Evolutionary conservation across 1,140 invertebrate species (phyloP), one percentile per base, ranked within the genome.

Genomic region (Lepidurus couesii): DNA sequence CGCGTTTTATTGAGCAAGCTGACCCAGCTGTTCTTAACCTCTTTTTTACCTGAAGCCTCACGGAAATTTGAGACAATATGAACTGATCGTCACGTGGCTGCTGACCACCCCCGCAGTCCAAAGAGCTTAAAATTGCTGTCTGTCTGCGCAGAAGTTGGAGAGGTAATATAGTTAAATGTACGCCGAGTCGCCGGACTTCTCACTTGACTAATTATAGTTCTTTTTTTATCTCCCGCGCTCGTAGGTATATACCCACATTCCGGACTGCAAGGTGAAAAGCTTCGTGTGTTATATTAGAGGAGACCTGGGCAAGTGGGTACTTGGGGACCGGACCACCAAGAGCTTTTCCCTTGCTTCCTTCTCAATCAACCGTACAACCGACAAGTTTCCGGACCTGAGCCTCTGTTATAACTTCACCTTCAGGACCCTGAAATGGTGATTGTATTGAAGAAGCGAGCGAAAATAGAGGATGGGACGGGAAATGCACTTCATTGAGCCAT

Each of bases 401-500:
- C 53, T 65, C 6, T 65, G 13, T 65, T 16, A 65, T 13, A 65
- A 21, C 13, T 65, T 65, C 45, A 5, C 45, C 10, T 10, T 8
- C 10, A 16, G 45, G 45, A 11, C 45, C 16, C 6, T n/a, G 13
- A 7, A 13, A 65, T 65, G 53, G 53, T 4, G 53, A 65, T 65
- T 34, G 34, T 34, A 34, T 34, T 34, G 34, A 34, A 34, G 53
- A 8, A 16, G 7, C 53, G 13, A 21, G 21, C 16, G 53, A 65
- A 11, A 13, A n/a, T 65, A 13, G 53, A 13, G 8, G 53, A 65
- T 16, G 53, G 21, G 53, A 65, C 13, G 53, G 53, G 13, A 65
- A n/a, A 65, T 65, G 13, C 53, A 65, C 13, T 65, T 65, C 53
- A 16, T 65, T 65, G 53, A 16, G 53, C 53, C 53, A 65, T 65